A percentile compares a stretch with the other conserved stretches of the same genome.
Conservation (phyloP, 2,888 invertebrate species). For the Ormyrus nitidulus region DNA sequence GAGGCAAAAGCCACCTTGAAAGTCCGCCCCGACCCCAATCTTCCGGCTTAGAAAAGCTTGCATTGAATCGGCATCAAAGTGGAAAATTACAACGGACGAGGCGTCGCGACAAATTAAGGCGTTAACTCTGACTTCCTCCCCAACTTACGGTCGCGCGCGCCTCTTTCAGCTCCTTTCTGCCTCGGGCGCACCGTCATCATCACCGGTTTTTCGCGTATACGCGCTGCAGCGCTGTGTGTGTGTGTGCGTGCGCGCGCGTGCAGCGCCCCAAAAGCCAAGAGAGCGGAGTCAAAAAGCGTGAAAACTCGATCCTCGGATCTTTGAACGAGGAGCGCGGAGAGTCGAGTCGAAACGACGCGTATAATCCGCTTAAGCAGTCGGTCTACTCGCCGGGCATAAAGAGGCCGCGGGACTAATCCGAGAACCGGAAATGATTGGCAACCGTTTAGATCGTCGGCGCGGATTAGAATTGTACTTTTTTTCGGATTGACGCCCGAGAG, state of each 20-base stretch:
- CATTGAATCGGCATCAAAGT: conserved; percentile 48
- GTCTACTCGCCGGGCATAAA: conserved; percentile 50
- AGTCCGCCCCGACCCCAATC: neutral
- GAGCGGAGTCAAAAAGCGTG: conserved; percentile 64
- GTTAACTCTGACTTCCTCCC: conserved; percentile 55
- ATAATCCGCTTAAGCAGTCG: conserved; percentile 71
- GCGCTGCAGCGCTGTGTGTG: neutral
- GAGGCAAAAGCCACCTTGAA: neutral
- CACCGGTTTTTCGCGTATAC: conserved; percentile 29
- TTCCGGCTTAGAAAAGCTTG: conserved; percentile 7
- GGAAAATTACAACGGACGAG: conserved; percentile 48
- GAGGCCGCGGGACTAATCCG: conserved; percentile 69
- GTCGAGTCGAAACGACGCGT: conserved; percentile 62
- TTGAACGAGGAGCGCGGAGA: conserved; percentile 59
- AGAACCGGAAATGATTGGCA: conserved; percentile 76
- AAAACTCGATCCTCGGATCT: conserved; percentile 63
- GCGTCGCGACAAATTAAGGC: conserved; percentile 52
- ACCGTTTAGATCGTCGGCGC: conserved; percentile 73
- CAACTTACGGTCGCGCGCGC: neutral
- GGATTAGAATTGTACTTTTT: conserved; percentile 67
- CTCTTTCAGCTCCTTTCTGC: conserved; percentile 16
- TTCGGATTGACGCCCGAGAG: conserved; percentile 49
- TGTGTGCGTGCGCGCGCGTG: no score
- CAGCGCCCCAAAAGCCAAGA: neutral
- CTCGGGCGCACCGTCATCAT: conserved; percentile 27